Evolutionary conservation across 2,888 invertebrate genomes (phyloP).

Genomic region (Vanessa cardui): DNA sequence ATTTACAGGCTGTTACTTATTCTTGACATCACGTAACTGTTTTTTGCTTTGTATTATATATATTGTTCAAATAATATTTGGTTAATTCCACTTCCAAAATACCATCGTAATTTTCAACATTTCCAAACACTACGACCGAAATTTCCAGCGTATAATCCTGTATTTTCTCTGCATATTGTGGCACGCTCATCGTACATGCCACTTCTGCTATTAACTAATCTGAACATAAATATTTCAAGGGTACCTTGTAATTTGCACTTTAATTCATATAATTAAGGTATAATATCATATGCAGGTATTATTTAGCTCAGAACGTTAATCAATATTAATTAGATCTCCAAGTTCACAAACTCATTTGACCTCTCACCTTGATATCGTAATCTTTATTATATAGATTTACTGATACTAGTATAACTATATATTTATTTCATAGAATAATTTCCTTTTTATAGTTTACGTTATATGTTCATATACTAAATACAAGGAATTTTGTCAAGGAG

Average conservation of each 20-base stretch:
- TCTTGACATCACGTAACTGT: too few species aligned
- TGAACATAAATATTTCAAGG: neutral
- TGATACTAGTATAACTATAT: neutral
- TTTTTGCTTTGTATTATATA: too few species aligned
- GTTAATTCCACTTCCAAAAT: too few species aligned
- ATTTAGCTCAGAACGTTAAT: neutral
- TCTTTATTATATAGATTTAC: neutral
- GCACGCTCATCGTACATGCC: neutral
- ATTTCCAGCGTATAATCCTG: too few species aligned
- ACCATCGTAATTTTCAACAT: too few species aligned
- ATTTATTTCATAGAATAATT: neutral
- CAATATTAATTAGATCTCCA: slow-evolving; percentile 2
- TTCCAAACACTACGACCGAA: too few species aligned
- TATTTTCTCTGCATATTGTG: neutral
- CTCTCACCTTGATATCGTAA: neutral
- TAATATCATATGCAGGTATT: neutral
- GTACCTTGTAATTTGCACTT: neutral
- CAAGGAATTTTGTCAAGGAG: neutral
- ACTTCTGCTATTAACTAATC: slow-evolving; percentile 1
- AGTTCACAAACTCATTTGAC: neutral
- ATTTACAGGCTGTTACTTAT: too few species aligned
- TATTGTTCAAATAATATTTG: too few species aligned
- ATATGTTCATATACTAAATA: neutral
- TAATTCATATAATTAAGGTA: neutral
- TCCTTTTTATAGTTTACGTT: neutral